Base-by-base conservation (phyloP, 2,797 vertebrate genomes). In the Sebastes trivittatus region DNA sequence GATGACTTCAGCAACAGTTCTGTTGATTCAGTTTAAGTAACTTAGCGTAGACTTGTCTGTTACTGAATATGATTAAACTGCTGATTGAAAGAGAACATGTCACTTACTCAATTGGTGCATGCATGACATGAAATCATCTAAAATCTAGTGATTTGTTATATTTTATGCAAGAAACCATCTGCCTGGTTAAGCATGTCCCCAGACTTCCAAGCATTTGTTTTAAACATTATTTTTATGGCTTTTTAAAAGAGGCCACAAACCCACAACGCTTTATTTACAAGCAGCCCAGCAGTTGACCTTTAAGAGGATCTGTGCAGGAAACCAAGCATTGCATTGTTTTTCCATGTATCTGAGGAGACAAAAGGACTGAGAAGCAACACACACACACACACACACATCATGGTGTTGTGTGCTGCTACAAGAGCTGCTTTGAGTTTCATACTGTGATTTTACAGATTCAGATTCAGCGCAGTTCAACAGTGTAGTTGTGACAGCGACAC, bases 171-270 rank as follows among this genome's bases (percentile, higher is more conserved):
- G 38, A 29, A 10, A 27, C 7, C 46, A 72, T 34, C 10, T 61
- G 20, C 18, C 14, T 34, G 20, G 52, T 34, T 29, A 20, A 63
- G 72, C 14, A 3, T 25, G 49, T 59, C 27, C 36, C 32, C 49
- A 27, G 65, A 52, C 49, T 34, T 63, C 58, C 32, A 60, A 22
- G 16, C 34, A 72, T 72, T 75, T 82, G 72, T 71, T 78, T 72
- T 66, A 72, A 80, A 72, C 74, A 62, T 70, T 75, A 62, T 66
- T 77, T 82, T 72, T 67, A 74, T 79, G n/a, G 61, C 13, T 46
- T 59, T 81, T 85, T 36, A 68, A 75, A 77, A 60, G 34, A 83
- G 25, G 70, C 78, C 70, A 76, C 81, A 87, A 78, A 84, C 27
- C 77, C 75, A 75, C 54, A 80, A 13, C 11, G 18, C 69, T 79